A percentile compares a stretch with the other conserved stretches of the same genome.
These are phyloP conservation scores for Pycnonotus jocosus DNA, from an alignment of 2,113 vertebrate species.

Conservation along the genomic window DNA sequence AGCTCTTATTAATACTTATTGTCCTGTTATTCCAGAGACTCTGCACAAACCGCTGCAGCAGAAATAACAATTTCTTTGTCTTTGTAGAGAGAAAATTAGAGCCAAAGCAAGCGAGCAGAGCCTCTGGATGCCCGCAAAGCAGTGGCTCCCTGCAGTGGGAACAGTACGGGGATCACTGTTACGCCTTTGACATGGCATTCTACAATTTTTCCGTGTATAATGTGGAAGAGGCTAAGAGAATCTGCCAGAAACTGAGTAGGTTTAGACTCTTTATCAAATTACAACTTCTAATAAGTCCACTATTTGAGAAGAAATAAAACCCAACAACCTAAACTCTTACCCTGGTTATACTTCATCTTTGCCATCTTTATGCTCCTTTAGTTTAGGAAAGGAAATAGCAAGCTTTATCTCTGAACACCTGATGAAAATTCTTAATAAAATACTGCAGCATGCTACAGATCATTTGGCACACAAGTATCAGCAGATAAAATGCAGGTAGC, in stretches of 20 bases:
- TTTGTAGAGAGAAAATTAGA: slow-evolving; percentile 51
- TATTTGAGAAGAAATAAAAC: not conserved
- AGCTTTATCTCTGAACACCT: not conserved
- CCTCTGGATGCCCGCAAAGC: slow-evolving; percentile 72
- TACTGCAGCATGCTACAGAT: not conserved
- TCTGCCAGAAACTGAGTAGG: slow-evolving; percentile 84
- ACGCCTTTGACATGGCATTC: slow-evolving; percentile 78
- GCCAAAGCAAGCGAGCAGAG: not conserved
- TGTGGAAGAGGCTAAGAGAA: slow-evolving; percentile 70
- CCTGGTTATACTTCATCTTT: not conserved
- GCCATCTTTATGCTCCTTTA: not conserved
- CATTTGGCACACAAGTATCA: rapidly evolving
- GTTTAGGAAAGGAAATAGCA: not conserved
- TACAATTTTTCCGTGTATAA: slow-evolving; percentile 81
- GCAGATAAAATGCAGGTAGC: not conserved
- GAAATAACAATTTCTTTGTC: slow-evolving; percentile 1
- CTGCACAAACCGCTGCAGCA: not conserved
- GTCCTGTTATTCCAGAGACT: not conserved
- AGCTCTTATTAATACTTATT: not conserved
- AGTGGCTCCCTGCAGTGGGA: slow-evolving; percentile 74
- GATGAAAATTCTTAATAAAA: not conserved
- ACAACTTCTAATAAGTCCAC: not conserved
- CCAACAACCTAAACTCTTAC: not conserved
- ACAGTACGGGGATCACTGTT: slow-evolving; percentile 82
- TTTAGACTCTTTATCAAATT: not conserved